Conservation (phyloP, 2,113 vertebrate species). For the Kryptolebias marmoratus region DNA sequence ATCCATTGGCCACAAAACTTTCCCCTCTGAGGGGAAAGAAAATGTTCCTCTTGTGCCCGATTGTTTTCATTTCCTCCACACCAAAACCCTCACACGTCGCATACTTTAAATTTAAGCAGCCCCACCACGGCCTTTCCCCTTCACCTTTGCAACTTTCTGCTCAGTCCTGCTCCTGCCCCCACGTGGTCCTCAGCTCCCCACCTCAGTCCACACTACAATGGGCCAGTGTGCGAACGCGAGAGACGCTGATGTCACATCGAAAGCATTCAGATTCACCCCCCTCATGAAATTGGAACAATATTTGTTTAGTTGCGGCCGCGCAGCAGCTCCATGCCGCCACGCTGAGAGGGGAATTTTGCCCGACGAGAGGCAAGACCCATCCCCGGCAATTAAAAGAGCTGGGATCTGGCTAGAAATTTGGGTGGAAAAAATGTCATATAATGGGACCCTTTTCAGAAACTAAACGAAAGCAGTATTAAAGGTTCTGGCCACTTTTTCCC, state of each 20-base stretch:
- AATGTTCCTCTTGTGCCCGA: slow-evolving; percentile 19
- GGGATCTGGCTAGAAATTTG: neutral
- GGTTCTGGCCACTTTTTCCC: too few species aligned
- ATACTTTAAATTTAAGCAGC: neutral
- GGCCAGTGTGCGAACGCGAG: slow-evolving; percentile 72
- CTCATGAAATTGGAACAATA: slow-evolving; percentile 79
- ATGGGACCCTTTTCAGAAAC: too few species aligned
- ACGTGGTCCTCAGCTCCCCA: slow-evolving; percentile 35
- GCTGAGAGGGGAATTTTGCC: slow-evolving; percentile 55
- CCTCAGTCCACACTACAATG: slow-evolving; percentile 69
- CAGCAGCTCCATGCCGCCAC: slow-evolving; percentile 42
- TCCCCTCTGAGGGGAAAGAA: slow-evolving; percentile 49
- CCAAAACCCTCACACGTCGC: neutral
- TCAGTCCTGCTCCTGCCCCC: neutral
- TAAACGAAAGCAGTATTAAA: too few species aligned
- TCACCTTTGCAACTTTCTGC: slow-evolving; percentile 19
- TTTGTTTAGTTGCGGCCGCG: slow-evolving; percentile 78
- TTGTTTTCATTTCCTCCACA: slow-evolving; percentile 4
- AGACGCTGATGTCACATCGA: slow-evolving; percentile 78
- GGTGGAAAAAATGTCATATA: neutral
- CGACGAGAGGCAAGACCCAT: slow-evolving; percentile 34
- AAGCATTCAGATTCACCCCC: slow-evolving; percentile 77
- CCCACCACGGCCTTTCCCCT: slow-evolving; percentile 9
- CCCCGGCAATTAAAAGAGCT: slow-evolving; percentile 15
- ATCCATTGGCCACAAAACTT: slow-evolving; percentile 43